Evolutionary conservation across 2,797 vertebrate genomes (phyloP).

Genomic region (Scolopax bukidnonensis): DNA sequence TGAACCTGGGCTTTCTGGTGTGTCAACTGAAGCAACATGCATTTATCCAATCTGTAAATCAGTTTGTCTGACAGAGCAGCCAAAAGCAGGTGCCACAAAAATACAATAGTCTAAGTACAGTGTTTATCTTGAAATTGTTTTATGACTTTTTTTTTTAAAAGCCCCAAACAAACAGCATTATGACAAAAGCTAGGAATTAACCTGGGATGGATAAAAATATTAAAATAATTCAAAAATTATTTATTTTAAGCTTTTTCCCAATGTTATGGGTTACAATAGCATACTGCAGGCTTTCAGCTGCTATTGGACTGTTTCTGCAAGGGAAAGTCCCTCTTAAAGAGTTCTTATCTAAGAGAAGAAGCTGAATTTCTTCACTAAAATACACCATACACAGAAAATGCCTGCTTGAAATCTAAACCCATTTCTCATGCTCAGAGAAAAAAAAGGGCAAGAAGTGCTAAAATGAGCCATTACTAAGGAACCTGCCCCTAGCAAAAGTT

Average conservation of each 20-base stretch:
- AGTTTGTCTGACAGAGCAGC: background rate
- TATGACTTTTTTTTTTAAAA: background rate
- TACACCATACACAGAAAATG: background rate
- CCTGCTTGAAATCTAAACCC: background rate
- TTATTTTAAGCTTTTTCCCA: background rate
- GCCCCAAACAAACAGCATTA: background rate
- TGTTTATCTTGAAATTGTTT: background rate
- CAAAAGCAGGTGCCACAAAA: slow-evolving; percentile 6
- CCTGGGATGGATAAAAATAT: background rate
- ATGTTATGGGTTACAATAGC: background rate
- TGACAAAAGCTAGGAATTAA: background rate
- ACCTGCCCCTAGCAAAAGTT: slow-evolving; percentile 39
- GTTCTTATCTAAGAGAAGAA: background rate
- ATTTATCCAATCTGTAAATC: slow-evolving; percentile 34
- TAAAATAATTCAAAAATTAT: background rate
- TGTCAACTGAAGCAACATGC: slow-evolving; percentile 8
- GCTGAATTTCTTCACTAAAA: background rate
- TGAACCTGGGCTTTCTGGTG: background rate
- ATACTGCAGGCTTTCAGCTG: background rate
- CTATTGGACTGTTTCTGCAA: background rate
- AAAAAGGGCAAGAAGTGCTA: background rate
- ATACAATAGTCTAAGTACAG: background rate
- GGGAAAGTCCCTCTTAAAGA: background rate
- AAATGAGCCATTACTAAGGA: slow-evolving; percentile 43
- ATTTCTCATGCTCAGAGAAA: background rate